Base-by-base conservation (phyloP, 2,888 invertebrate species). In the Drosophila cracens region DNA sequence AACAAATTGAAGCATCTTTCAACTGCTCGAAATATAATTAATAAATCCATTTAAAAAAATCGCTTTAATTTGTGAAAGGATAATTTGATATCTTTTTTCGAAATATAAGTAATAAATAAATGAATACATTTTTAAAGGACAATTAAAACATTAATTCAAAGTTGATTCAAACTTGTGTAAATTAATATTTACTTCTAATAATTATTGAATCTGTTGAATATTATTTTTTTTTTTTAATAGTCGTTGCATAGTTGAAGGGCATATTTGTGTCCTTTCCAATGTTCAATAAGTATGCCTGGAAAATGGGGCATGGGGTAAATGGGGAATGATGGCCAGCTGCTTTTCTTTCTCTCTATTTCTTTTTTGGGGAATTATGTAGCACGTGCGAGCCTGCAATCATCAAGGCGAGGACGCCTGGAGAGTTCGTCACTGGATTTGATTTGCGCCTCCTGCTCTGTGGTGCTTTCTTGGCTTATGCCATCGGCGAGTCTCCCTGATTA, bases 401-500 rank as follows among this genome's bases (percentile, higher is more conserved):
- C 69, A 56, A 64, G 66, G 13, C 27, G 34, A 53, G 40, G 52
- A 48, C 53, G 77, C 66, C 60, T 29, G 63, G 62, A 61, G 71
- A 79, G 74, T 68, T 78, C 75, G 78, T 80, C 78, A 69, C 69
- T 62, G 78, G 75, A 78, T 78, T 79, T 80, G 78, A 81, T 80
- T 81, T 79, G 73, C 66, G 80, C 66, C 73, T 73, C 59, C 77
- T 68, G 56, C 18, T 56, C 62, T 36, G n/a, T 54, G 25, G 63
- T 53, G 70, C 62, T 61, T 53, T 40, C 52, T 63, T 59, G 61
- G 64, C 40, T 62, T 54, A 64, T 57, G 70, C 62, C 48, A 56
- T 40, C 63, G 53, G 48, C 52, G 48, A 48, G 31, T 52, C 62
- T 34, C 53, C 64, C 78, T 77, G 78, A 74, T 77, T 77, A 77